Percentiles rank a stretch among this genome's conserved stretches.
These are phyloP conservation scores for Leguminivora glycinivorella DNA, from an alignment of 1,140 invertebrate genomes.

Conservation along the genomic window DNA sequence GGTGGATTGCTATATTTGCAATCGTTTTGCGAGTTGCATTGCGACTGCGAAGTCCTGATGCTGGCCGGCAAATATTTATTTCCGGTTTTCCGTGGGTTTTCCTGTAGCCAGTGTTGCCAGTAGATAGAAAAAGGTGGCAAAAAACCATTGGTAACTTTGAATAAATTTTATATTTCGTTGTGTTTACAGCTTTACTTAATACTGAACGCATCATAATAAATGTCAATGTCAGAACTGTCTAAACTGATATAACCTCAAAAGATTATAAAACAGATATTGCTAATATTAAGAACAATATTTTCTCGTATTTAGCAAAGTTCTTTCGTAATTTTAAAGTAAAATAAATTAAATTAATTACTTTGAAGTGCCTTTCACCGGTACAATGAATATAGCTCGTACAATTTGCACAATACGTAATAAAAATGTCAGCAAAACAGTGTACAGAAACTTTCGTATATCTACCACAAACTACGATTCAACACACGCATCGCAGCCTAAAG, in stretches of 20 bases:
- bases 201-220: neutral
- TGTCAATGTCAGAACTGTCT: neutral
- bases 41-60: too few relatives aligned
- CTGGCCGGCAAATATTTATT: too few relatives aligned
- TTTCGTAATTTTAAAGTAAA: neutral
- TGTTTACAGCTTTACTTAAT: too few relatives aligned
- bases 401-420: slow-evolving; percentile 51
- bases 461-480: slow-evolving; percentile 49
- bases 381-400: slow-evolving; percentile 68
- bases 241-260: slow-evolving; percentile 17
- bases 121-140: too few relatives aligned
- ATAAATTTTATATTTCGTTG: too few relatives aligned
- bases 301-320: slow-evolving; percentile 29
- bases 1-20: too few relatives aligned
- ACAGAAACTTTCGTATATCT: slow-evolving; percentile 56
- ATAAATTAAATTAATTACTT: slow-evolving; percentile 13
- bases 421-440: slow-evolving; percentile 50
- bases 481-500: slow-evolving; percentile 54
- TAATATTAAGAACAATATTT: neutral
- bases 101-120: too few relatives aligned
- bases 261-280: neutral
- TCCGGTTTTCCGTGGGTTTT: too few relatives aligned
- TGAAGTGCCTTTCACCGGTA: slow-evolving; percentile 22
- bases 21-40: too few relatives aligned
- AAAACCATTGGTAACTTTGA: too few relatives aligned